These are phyloP conservation scores for Odontocolon sp. DNA, from an alignment of 2,888 invertebrate species.

Conservation along the genomic window DNA sequence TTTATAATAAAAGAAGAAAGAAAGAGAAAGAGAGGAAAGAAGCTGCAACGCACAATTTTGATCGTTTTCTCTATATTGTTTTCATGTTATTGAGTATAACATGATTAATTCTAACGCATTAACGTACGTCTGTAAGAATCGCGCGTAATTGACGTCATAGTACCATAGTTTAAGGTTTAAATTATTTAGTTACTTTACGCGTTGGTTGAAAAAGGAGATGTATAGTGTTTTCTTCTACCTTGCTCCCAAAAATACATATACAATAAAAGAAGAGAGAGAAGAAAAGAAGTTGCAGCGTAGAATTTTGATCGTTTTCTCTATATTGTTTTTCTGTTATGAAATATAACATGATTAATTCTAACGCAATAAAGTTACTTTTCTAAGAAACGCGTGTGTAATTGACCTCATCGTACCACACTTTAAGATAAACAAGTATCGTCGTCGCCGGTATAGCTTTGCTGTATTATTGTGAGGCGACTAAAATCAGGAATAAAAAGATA, in stretches of 20 bases:
- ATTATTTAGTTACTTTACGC: no score
- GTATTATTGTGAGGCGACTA: background rate
- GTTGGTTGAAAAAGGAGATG: no score
- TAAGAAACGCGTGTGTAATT: background rate
- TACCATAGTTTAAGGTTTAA: no score
- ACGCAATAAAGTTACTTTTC: conserved; percentile 13
- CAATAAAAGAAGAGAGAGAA: background rate
- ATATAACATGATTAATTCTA: background rate
- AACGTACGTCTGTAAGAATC: no score
- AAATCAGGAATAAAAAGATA: background rate
- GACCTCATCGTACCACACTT: conserved; percentile 11
- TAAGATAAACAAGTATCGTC: background rate
- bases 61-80: no score
- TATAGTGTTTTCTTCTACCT: no score
- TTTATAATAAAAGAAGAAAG: background rate
- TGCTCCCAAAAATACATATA: background rate
- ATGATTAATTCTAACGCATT: no score
- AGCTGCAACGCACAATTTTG: no score
- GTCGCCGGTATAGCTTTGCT: background rate
- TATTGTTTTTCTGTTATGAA: no score
- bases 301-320: no score
- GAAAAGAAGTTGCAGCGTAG: background rate
- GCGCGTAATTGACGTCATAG: no score
- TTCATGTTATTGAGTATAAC: no score
- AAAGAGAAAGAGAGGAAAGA: background rate